phyloP scores from a whole-genome alignment of 1,140 invertebrate species.

The Saccostrea echinata region DNA sequence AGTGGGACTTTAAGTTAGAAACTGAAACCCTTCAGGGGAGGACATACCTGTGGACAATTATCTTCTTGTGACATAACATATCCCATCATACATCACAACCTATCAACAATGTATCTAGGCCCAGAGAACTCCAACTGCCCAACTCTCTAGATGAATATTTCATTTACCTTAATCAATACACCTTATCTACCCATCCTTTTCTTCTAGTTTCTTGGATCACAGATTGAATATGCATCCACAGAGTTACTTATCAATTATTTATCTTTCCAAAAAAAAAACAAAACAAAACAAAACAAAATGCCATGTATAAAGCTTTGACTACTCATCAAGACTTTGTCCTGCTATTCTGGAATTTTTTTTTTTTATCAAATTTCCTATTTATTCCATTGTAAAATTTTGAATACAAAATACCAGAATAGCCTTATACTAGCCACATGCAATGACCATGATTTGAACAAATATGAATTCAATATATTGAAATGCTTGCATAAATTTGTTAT shows the following conservation, averaged over 20 bases:
- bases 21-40: not conserved
- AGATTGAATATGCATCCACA: not conserved
- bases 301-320: not conserved
- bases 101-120: not conserved
- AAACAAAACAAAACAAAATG: not conserved
- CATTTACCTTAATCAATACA: constrained; percentile 25
- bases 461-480: too few species aligned
- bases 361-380: too few species aligned
- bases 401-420: too few species aligned
- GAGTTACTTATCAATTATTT: constrained; percentile 10
- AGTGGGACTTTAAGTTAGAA: not conserved
- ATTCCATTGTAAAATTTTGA: too few species aligned
- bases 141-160: not conserved
- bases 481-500: too few species aligned
- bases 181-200: not conserved
- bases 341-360: too few species aligned
- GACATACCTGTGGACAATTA: constrained; percentile 26
- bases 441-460: too few species aligned
- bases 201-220: not conserved
- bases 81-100: constrained; percentile 22
- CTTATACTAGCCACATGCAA: too few species aligned
- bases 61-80: constrained; percentile 37
- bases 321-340: too few species aligned
- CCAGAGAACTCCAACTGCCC: not conserved
- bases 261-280: not conserved